Conservation (phyloP, 2,113 vertebrate species). For the Strix uralensis region DNA sequence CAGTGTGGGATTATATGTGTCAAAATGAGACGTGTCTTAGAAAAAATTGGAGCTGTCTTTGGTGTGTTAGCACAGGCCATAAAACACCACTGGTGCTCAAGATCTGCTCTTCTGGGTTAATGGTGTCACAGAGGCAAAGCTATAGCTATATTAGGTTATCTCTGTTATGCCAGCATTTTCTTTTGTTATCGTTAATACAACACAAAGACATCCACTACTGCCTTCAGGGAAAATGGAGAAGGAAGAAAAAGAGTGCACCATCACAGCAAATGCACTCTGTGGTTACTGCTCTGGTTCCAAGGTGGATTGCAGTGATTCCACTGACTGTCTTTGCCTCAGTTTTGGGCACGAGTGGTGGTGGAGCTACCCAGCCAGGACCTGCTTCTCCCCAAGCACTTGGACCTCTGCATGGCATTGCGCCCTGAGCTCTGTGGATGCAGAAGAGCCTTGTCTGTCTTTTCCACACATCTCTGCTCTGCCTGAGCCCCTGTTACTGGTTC, state of each 20-base stretch:
- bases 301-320: not conserved
- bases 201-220: not conserved
- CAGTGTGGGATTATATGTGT: not conserved
- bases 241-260: not conserved
- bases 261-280: not conserved
- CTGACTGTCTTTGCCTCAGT: not conserved
- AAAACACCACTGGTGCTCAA: not conserved
- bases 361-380: not conserved
- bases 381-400: not conserved
- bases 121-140: not conserved
- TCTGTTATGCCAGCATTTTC: not conserved
- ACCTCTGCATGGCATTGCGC: not conserved
- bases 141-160: not conserved
- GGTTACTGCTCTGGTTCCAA: not conserved
- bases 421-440: not conserved
- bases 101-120: not conserved
- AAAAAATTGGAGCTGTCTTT: not conserved
- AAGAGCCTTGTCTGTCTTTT: not conserved
- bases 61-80: not conserved
- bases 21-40: not conserved
- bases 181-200: not conserved
- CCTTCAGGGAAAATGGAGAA: not conserved
- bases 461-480: not conserved
- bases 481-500: fast-evolving
- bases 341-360: not conserved